Evolutionary conservation across 2,888 invertebrate species (phyloP), one percentile per base, ranked within the genome.

Genomic region (Coronaproctus castanopsis): DNA sequence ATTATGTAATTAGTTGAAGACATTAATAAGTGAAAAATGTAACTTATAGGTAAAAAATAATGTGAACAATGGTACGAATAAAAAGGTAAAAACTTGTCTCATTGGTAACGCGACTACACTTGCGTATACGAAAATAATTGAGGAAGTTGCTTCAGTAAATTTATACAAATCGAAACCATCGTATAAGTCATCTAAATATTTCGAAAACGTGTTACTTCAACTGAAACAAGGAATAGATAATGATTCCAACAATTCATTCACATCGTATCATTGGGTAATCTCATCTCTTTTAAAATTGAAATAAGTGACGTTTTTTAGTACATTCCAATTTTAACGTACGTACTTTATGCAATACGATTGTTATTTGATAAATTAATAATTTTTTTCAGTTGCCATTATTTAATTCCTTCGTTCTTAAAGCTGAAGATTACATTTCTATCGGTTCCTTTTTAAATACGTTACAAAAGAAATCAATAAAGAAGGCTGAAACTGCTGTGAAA

Each of bases 401-500:
- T 36, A 36, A 14, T 14, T 36, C 36, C 5, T 36, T 14, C 5
- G 36, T 36, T 8, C 8, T 14, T 36, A 36, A 5, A 14, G 5
- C 36, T 36, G 36, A 36, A 36, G 36, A 36, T 14, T 36, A 36
- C 14, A 36, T 14, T 36, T 36, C 36, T 8, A 36, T 83, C 64
- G 84, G 85, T 5, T 78, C 79, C 67, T 75, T 85, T 63, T 69
- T 86, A 57, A 74, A 78, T 61, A 80, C 81, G 18, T 73, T 88
- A 66, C 79, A 80, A 64, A 76, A 76, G 65, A 77, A 82, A 63
- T 79, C 77, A 68, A 82, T 89, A 68, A 75, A 78, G 18, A 74
- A 79, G 62, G 89, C 86, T 8, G 87, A 86, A 70, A 83, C 88
- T 72, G 84, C 87, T 63, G 78, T 79, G 22, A 79, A 83, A 69